Base-by-base conservation (phyloP, 2,888 invertebrate genomes). In the Synanthedon formicaeformis region DNA sequence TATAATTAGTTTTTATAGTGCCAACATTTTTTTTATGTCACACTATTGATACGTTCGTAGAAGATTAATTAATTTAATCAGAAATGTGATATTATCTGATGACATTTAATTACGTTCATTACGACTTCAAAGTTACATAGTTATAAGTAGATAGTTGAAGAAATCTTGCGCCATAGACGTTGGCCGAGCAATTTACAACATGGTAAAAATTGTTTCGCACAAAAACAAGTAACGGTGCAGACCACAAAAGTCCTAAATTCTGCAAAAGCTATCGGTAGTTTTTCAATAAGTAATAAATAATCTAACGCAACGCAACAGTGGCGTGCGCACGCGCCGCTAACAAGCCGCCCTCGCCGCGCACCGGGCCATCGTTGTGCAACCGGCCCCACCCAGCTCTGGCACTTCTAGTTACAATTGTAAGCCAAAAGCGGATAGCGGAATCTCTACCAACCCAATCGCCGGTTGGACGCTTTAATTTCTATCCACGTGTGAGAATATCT, bases 281-380 rank as follows among this genome's bases (percentile, higher is more conserved):
- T 85, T 84, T 85, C 85, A 84, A 86, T 86, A 83, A 81, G 83
- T 82, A 81, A 85, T 87, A 87, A 87, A 87, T 85, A 85, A 83
- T 77, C 78, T 71, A 69, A 66, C 63, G 71, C 75, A 78, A 78
- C 73, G 79, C 79, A 81, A 80, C 79, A 73, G 84, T 77, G 80
- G 82, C 78, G 69, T 60, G 73, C 77, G 82, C 82, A 77, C 81
- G 80, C 82, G 78, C 78, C 73, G 74, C 77, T 84, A 85, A 84
- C 84, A 79, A 85, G 81, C 65, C 69, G 73, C 69, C 71, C 66
- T 72, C 51, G 51, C 10, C 55, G 34, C 68, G 75, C 70, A 75
- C 69, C 81, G 81, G 73, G 76, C 79, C 82, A 80, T 81, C 83
- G 83, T 85, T 84, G 81, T 75, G 83, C 81, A 85, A 84, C 72